These are phyloP conservation scores for Parnassius mnemosyne DNA, from an alignment of 2,888 invertebrate genomes.

Conservation along the genomic window DNA sequence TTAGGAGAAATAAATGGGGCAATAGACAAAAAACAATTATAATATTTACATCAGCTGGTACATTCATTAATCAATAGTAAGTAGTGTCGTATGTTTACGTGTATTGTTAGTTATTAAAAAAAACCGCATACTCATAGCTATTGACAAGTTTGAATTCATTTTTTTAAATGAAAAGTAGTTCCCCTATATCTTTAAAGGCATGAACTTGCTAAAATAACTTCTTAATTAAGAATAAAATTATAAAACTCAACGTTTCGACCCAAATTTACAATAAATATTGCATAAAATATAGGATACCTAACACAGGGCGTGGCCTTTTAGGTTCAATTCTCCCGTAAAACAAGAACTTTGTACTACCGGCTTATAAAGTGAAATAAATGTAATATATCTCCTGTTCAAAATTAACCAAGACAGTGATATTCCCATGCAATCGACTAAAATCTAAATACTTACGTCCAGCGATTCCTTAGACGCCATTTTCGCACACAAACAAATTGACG, in stretches of 20 bases:
- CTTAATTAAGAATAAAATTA: conserved; percentile 6
- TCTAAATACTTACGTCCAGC: conserved; percentile 69
- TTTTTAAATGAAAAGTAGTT: conserved; percentile 11
- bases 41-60: too few species aligned
- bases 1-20: too few species aligned
- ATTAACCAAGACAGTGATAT: conserved; percentile 29
- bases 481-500: conserved; percentile 73
- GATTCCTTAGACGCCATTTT: conserved; percentile 80
- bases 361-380: neutral
- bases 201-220: neutral
- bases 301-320: conserved; percentile 39
- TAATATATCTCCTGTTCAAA: conserved; percentile 1
- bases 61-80: too few species aligned
- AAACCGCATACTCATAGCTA: too few species aligned
- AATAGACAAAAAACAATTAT: too few species aligned
- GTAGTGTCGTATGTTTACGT: too few species aligned
- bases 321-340: conserved; percentile 17
- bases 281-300: conserved; percentile 21
- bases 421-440: conserved; percentile 37
- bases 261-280: conserved; percentile 13
- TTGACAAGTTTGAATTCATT: neutral
- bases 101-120: too few species aligned
- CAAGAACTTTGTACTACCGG: neutral
- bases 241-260: neutral
- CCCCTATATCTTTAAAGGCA: neutral